Evolutionary conservation across 1,140 invertebrate species (phyloP), one percentile per base, ranked within the genome.

Genomic region (Thaumatotibia leucotreta): DNA sequence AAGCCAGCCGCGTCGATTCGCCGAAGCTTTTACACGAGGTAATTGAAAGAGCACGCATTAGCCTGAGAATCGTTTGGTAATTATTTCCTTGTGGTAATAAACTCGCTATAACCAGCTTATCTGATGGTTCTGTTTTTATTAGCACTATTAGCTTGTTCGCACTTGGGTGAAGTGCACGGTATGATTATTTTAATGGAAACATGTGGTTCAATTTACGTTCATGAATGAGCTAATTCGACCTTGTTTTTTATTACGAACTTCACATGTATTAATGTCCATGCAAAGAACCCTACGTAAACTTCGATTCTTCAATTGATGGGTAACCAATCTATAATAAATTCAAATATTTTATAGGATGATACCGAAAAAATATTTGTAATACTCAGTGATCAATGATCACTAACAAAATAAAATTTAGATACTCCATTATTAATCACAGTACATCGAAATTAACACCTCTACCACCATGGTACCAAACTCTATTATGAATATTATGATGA

Each of bases 161-260:
- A 58, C 52, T 58, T 58, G 11, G 23, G 11, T 6, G 5, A 27
- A 27, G 24, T 58, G 24, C 6, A 58, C 52, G 22, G 24, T 52
- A 27, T 58, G 52, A 58, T 58, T 58, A 58, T 58, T 27, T 58
- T 58, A 58, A 58, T 58, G 23, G 52, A 58, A 58, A 58, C 52
- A 24, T 52, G 22, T 24, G 52, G 24, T 58, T 58, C 24, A 29
- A 45, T 20, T 45, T 45, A 20, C 9, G 17, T 20, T 17, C 39
- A 9, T n/a, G 20, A 45, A 45, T 45, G 39, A 45, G 39, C 39
- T 45, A 8, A 6, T 45, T 45, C n/a, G n/a, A n/a, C n/a, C n/a
- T n/a, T n/a, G 14, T 45, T 45, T 45, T 45, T 45, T 9, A 5
- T 45, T 45, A 8, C 2, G 5, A 45, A 4, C 9, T 45, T 45